phyloP scores from a whole-genome alignment of 2,113 vertebrate genomes.

The Propithecus coquereli region DNA sequence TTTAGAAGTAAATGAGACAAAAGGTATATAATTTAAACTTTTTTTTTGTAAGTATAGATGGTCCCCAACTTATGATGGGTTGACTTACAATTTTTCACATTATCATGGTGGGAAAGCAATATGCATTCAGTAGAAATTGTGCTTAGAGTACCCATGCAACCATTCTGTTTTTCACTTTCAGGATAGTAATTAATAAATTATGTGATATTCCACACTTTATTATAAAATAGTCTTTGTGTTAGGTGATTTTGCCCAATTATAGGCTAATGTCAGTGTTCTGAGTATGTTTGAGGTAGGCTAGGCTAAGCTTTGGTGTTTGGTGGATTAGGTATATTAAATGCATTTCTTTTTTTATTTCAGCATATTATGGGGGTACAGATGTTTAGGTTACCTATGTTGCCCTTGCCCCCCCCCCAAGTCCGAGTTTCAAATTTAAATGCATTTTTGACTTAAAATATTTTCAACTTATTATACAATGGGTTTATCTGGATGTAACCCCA shows the following conservation, averaged over 20 bases:
- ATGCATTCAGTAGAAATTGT: background rate
- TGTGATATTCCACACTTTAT: background rate
- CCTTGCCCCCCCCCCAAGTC: too few relatives aligned
- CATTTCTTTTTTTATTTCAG: too few relatives aligned
- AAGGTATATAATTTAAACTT: background rate
- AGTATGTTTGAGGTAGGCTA: background rate
- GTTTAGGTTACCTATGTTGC: too few relatives aligned
- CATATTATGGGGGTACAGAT: too few relatives aligned
- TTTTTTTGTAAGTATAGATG: background rate
- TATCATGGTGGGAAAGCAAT: background rate
- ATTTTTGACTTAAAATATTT: background rate
- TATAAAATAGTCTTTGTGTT: background rate
- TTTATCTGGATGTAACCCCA: background rate
- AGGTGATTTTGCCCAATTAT: background rate
- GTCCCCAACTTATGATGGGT: background rate
- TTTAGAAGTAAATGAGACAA: conserved; percentile 37
- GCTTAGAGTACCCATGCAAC: background rate
- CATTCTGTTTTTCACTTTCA: background rate
- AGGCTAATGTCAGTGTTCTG: background rate
- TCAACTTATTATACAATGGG: background rate
- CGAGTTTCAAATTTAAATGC: background rate
- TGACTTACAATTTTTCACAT: background rate
- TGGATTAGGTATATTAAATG: background rate
- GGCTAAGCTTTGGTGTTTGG: background rate
- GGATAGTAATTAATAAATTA: background rate